Conservation (phyloP, 2,888 invertebrate genomes). For the Microdon myrmicae region DNA sequence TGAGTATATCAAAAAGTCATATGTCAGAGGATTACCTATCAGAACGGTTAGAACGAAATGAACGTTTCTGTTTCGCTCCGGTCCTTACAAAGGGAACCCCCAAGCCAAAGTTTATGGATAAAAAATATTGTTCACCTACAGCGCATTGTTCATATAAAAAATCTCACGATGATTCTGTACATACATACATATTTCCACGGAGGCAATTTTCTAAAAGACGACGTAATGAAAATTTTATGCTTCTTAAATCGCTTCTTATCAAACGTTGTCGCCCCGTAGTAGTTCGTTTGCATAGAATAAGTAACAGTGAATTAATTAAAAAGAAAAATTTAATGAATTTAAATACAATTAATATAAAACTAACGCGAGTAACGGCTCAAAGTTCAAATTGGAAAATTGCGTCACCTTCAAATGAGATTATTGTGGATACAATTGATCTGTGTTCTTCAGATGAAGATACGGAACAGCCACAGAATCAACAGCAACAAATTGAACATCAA, state of each 20-base stretch:
- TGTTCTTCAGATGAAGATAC: constrained; percentile 76
- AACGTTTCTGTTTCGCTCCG: constrained; percentile 68
- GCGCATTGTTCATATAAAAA: constrained; percentile 63
- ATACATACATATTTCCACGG: constrained; percentile 64
- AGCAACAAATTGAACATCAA: not conserved
- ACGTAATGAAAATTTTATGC: constrained; percentile 62
- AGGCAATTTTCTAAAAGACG: constrained; percentile 62
- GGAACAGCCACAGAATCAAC: constrained; percentile 23
- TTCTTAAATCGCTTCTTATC: constrained; percentile 63
- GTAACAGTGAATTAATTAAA: constrained; percentile 57
- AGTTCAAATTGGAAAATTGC: constrained; percentile 65
- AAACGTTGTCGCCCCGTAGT: constrained; percentile 65
- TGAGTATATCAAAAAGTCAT: constrained; percentile 68
- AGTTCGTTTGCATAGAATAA: constrained; percentile 63
- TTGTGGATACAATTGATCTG: constrained; percentile 73
- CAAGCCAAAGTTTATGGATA: constrained; percentile 62
- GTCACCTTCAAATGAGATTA: constrained; percentile 60
- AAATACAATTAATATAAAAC: constrained; percentile 62
- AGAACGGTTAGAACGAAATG: constrained; percentile 69
- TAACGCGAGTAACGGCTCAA: constrained; percentile 62
- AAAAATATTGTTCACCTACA: constrained; percentile 55
- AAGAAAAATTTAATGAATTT: constrained; percentile 54
- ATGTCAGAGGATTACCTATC: constrained; percentile 66
- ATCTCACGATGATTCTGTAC: constrained; percentile 59
- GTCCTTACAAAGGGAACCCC: constrained; percentile 58